These are phyloP conservation scores for Platyscelio sp. DNA, from an alignment of 2,888 invertebrate species.

Conservation along the genomic window DNA sequence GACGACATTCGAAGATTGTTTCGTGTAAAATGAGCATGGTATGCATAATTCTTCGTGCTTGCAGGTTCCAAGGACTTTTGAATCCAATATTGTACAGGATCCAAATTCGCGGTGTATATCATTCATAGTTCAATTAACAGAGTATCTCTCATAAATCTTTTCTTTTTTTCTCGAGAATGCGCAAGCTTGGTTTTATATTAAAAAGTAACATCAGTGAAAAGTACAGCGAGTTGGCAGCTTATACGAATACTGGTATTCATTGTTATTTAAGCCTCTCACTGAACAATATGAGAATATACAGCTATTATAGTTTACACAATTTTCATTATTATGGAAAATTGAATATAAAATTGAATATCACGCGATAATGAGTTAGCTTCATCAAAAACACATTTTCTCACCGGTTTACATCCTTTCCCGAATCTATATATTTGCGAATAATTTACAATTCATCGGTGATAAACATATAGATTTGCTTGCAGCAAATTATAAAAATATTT, in stretches of 20 bases:
- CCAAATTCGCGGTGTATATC: too few species aligned
- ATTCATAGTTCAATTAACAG: too few species aligned
- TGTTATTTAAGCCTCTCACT: background rate
- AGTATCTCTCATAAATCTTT: too few species aligned
- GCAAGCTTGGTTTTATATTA: background rate
- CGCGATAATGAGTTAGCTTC: background rate
- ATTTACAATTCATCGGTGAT: background rate
- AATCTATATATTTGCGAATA: background rate
- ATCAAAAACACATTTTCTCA: too few species aligned
- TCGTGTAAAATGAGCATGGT: too few species aligned
- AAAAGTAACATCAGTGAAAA: background rate
- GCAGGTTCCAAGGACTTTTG: too few species aligned
- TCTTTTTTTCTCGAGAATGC: background rate
- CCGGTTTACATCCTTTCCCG: too few species aligned
- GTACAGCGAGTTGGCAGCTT: too few species aligned
- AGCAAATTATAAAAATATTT: conserved; percentile 27
- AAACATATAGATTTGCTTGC: background rate
- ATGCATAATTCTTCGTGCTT: too few species aligned
- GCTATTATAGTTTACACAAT: background rate
- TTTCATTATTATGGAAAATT: background rate
- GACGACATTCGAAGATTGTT: too few species aligned
- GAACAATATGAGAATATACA: background rate
- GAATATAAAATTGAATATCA: conserved; percentile 1
- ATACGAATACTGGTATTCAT: background rate
- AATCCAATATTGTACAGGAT: too few species aligned